Base-by-base conservation (phyloP, 2,113 vertebrate genomes). In the Camelus dromedarius region DNA sequence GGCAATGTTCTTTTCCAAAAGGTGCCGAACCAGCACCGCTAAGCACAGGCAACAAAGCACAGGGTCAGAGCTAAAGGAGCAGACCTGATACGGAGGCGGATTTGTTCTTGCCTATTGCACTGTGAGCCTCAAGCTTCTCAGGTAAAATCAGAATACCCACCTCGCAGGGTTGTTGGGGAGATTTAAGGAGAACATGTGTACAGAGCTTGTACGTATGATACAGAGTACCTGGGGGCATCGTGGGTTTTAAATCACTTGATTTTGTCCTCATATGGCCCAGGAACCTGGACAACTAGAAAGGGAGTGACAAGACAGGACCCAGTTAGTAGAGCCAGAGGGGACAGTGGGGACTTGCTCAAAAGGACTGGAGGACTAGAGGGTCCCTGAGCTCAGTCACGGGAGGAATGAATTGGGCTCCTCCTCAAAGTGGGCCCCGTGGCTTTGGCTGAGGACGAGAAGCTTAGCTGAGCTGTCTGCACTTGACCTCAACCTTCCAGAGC, bases 171-270 rank as follows among this genome's bases (percentile, higher is more conserved):
- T 14, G 0, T 7, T 0, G 28, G 46, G 46, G 54, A 20, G 2
- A 28, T 46, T 46, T 22, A 14, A 35, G 1, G 46, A 46, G 35
- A 62, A 6, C 2, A 0, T 7, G 50, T 35, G 32, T 50, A 4
- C 72, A 20, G 48, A n/a, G 4, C 46, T 7, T 0, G 3, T 22
- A 3, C 42, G 38, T 8, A 2, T 28, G 11, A 24, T 0, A 42
- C 38, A 42, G 38, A 6, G 85, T 5, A 9, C 26, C 52, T 22
- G 1, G 58, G 54, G 11, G 1, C 18, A 0, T 0, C 16, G 28
- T 11, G 22, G 32, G 28, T 6, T 38, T 79, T 20, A 69, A 70
- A 46, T 24, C 66, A 32, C 67, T 58, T 2, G 15, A 58, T 14
- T 3, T 2, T 35, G 14, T 42, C n/a, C 6, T 35, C 38, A 2